Percentiles rank a stretch among this genome's conserved stretches.
Conservation (phyloP, 1,140 invertebrate species). For the Drosophila ironensis region DNA sequence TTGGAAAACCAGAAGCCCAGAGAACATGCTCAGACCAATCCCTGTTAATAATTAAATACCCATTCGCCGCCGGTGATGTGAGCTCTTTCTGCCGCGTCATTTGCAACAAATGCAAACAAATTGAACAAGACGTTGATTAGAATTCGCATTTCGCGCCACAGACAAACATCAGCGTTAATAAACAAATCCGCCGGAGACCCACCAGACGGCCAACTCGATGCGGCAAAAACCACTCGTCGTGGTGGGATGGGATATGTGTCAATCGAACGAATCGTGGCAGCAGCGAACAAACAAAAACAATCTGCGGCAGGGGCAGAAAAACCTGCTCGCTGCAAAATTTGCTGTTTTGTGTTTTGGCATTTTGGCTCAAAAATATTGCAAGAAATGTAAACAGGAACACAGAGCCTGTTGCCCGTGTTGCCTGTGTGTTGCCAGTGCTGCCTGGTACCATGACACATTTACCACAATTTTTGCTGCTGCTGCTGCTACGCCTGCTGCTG, state of each 20-base stretch:
- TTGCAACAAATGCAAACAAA: slow-evolving; percentile 25
- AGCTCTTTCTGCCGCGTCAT: slow-evolving; percentile 12
- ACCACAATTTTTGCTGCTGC: slow-evolving; percentile 60
- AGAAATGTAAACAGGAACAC: slow-evolving; percentile 77
- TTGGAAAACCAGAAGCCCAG: background rate
- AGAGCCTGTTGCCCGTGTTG: slow-evolving; percentile 29
- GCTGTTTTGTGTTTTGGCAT: slow-evolving; percentile 46
- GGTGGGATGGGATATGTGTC: slow-evolving; percentile 63
- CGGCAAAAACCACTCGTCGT: slow-evolving; percentile 13
- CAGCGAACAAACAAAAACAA: slow-evolving; percentile 14
- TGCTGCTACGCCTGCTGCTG: too few relatives aligned
- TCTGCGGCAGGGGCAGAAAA: slow-evolving; percentile 10
- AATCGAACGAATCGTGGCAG: slow-evolving; percentile 38
- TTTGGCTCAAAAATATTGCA: slow-evolving; percentile 54
- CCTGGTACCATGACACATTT: slow-evolving; percentile 62
- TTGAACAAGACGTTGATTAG: slow-evolving; percentile 53
- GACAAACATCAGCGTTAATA: slow-evolving; percentile 12
- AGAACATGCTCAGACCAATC: slow-evolving; percentile 6
- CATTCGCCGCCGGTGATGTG: background rate
- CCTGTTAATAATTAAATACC: background rate
- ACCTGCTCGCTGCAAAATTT: slow-evolving; percentile 45
- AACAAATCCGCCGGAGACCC: slow-evolving; percentile 25
- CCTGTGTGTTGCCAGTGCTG: too few relatives aligned
- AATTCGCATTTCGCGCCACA: slow-evolving; percentile 26
- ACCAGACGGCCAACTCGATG: too few relatives aligned